Percentiles rank a stretch among this genome's conserved stretches.
Evolutionary conservation across 2,888 invertebrate species (phyloP).

Genomic region (Brachyopa scutellaris): DNA sequence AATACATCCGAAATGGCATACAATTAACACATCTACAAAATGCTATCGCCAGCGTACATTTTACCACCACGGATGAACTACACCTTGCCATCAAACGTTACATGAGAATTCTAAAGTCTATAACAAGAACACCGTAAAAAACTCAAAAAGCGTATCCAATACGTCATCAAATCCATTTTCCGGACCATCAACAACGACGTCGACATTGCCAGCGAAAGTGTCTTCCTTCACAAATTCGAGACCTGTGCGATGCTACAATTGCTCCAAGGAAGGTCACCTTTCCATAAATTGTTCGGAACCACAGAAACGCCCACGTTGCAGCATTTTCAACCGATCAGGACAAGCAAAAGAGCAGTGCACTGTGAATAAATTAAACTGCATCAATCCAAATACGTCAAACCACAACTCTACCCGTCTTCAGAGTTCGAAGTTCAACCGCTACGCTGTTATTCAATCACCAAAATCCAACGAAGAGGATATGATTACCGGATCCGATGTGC

Average conservation of each 20-base stretch:
- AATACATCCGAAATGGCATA: conserved; percentile 15
- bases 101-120: conserved; percentile 1
- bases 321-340: conserved; percentile 11
- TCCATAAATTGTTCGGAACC: conserved; percentile 16
- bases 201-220: conserved; percentile 1
- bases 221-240: not conserved
- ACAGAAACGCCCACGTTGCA: conserved; percentile 11
- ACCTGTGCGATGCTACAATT: conserved; percentile 25
- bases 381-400: not conserved
- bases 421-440: not conserved
- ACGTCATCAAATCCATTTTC: not conserved
- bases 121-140: not conserved
- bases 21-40: conserved; percentile 13
- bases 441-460: conserved; percentile 2
- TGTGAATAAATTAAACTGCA: conserved; percentile 15
- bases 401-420: not conserved
- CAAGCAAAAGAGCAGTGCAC: conserved; percentile 12
- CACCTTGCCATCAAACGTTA: conserved; percentile 18
- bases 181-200: not conserved
- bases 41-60: conserved; percentile 21
- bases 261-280: conserved; percentile 13
- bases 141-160: not conserved
- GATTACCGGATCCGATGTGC: conserved; percentile 1
- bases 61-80: conserved; percentile 8
- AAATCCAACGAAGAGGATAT: conserved; percentile 9